These are phyloP conservation scores for Phymatocera aterrima DNA, from an alignment of 2,888 invertebrate species.

Conservation along the genomic window DNA sequence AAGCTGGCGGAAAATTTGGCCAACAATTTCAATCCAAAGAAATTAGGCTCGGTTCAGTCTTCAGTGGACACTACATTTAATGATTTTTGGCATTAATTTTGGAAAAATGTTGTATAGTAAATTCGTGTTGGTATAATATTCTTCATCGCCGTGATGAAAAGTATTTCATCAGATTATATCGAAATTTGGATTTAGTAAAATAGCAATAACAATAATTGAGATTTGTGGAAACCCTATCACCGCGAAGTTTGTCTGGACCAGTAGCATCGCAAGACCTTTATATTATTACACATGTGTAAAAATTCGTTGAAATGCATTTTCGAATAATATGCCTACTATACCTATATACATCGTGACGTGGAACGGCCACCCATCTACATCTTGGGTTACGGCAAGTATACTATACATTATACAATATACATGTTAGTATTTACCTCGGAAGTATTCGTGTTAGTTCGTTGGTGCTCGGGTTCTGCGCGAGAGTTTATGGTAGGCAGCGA, in stretches of 20 bases:
- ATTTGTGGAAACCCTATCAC: background rate
- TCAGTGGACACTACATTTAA: too few species aligned
- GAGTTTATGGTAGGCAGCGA: slow-evolving; percentile 41
- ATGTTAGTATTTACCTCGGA: slow-evolving; percentile 17
- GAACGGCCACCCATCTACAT: slow-evolving; percentile 20
- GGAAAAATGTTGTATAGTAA: too few species aligned
- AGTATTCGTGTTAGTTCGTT: slow-evolving; percentile 28
- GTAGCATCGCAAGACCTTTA: background rate
- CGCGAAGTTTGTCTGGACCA: background rate
- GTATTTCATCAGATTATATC: too few species aligned
- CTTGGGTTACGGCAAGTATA: background rate
- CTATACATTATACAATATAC: too few species aligned
- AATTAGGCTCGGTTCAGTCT: too few species aligned
- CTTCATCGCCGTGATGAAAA: too few species aligned
- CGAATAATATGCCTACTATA: background rate
- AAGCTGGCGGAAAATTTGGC: too few species aligned
- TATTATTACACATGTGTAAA: background rate
- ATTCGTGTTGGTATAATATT: too few species aligned
- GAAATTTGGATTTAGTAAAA: too few species aligned
- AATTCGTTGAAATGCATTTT: slow-evolving; percentile 7
- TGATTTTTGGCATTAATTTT: too few species aligned
- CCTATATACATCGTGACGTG: background rate
- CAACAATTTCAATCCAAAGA: too few species aligned
- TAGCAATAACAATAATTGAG: too few species aligned
- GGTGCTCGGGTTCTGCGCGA: slow-evolving; percentile 34